phyloP scores from a whole-genome alignment of 35 echinoderm and acorn worm species.

The Apostichopus parvimensis region DNA sequence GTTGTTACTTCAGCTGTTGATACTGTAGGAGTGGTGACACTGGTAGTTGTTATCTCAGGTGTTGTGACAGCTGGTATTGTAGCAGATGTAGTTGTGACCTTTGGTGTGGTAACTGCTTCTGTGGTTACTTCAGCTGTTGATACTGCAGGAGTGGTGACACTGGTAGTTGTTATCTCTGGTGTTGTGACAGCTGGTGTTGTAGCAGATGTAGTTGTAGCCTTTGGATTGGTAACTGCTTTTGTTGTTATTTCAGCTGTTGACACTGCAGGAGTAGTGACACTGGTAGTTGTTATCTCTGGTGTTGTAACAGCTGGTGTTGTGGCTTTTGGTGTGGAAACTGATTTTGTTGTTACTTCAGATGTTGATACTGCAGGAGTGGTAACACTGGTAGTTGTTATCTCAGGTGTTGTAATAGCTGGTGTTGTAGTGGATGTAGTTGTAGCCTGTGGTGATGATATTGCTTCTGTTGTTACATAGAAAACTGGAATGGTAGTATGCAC shows the following conservation, averaged over 20 bases:
- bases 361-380: no score
- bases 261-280: background rate
- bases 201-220: background rate
- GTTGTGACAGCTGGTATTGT: slow-evolving; percentile 50
- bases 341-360: no score
- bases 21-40: background rate
- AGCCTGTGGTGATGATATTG: no score
- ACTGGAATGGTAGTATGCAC: background rate
- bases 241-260: background rate
- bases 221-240: background rate
- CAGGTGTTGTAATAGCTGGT: no score
- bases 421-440: no score
- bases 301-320: slow-evolving; percentile 35
- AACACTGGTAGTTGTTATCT: no score
- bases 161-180: slow-evolving; percentile 4
- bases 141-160: slow-evolving; percentile 56
- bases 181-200: slow-evolving; percentile 1
- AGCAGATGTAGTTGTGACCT: background rate
- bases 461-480: no score
- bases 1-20: background rate
- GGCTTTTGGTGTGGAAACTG: no score
- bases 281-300: slow-evolving; percentile 38
- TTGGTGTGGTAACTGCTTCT: slow-evolving; percentile 15
- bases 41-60: background rate
- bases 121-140: slow-evolving; percentile 40